These are phyloP conservation scores for Phodopus roborovskii DNA, from an alignment of 2,113 vertebrate genomes.

Conservation along the genomic window DNA sequence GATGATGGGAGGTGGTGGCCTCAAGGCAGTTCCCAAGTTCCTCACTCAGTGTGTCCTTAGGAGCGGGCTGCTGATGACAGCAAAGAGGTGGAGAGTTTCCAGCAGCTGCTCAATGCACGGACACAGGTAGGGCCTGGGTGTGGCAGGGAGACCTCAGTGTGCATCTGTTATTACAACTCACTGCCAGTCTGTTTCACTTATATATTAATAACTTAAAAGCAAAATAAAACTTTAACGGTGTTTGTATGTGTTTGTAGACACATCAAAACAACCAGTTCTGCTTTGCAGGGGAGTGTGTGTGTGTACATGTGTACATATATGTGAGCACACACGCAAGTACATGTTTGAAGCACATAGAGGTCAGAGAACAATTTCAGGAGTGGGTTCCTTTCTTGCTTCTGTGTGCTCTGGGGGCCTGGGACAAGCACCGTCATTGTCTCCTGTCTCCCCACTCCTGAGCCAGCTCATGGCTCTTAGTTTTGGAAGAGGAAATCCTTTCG, in stretches of 20 bases:
- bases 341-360: not conserved
- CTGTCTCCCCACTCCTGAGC: too few species aligned
- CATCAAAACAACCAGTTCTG: not conserved
- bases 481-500: constrained; percentile 2
- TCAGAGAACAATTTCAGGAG: not conserved
- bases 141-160: not conserved
- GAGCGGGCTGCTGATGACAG: constrained; percentile 95
- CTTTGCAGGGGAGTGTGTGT: not conserved
- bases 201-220: not conserved
- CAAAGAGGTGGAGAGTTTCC: constrained; percentile 96
- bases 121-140: constrained; percentile 87
- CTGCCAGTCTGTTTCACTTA: not conserved
- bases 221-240: not conserved
- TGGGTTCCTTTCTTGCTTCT: not conserved
- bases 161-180: not conserved
- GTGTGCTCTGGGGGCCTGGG: not conserved
- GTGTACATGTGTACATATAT: not conserved
- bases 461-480: not conserved
- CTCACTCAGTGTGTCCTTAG: constrained; percentile 76
- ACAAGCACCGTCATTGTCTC: too few species aligned
- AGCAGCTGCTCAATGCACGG: constrained; percentile 94
- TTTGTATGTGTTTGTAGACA: not conserved
- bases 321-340: not conserved
- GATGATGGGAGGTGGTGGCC: not conserved
- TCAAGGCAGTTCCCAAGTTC: not conserved